These are phyloP conservation scores for Pelobates cultripes DNA, from an alignment of 2,797 vertebrate genomes.

Conservation along the genomic window DNA sequence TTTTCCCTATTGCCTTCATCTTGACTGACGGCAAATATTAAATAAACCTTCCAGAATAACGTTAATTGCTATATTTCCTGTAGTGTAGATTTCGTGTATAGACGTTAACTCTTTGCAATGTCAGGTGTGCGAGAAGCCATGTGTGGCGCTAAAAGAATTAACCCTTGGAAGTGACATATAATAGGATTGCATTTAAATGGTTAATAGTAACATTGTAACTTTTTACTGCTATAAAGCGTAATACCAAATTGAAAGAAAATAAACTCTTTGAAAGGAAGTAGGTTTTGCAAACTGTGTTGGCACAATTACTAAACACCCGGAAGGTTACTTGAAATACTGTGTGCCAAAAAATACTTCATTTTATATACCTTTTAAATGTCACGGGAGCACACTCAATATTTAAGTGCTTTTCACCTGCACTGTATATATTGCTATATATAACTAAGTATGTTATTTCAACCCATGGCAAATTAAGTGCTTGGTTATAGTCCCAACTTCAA, in stretches of 20 bases:
- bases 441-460: slow-evolving; percentile 11
- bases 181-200: not conserved
- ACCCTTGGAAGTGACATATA: not conserved
- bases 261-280: slow-evolving; percentile 69
- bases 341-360: slow-evolving; percentile 72
- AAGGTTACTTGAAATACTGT: slow-evolving; percentile 58
- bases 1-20: slow-evolving; percentile 14
- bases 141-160: not conserved
- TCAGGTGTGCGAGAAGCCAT: no score
- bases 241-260: slow-evolving; percentile 71
- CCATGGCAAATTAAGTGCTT: not conserved
- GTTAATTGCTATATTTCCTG: slow-evolving; percentile 62
- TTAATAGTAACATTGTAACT: slow-evolving; percentile 73
- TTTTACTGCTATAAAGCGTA: slow-evolving; percentile 69
- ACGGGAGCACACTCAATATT: slow-evolving; percentile 55
- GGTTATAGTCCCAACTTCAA: not conserved
- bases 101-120: not conserved
- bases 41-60: slow-evolving; percentile 57
- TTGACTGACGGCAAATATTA: slow-evolving; percentile 7
- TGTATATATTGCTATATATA: slow-evolving; percentile 53
- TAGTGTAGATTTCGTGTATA: slow-evolving; percentile 57
- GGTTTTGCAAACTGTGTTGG: slow-evolving; percentile 68
- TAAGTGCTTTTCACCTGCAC: slow-evolving; percentile 9
- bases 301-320: slow-evolving; percentile 66
- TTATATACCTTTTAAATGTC: slow-evolving; percentile 63